Base-by-base conservation (phyloP, 2,888 invertebrate species). In the Margaritifera margaritifera region DNA sequence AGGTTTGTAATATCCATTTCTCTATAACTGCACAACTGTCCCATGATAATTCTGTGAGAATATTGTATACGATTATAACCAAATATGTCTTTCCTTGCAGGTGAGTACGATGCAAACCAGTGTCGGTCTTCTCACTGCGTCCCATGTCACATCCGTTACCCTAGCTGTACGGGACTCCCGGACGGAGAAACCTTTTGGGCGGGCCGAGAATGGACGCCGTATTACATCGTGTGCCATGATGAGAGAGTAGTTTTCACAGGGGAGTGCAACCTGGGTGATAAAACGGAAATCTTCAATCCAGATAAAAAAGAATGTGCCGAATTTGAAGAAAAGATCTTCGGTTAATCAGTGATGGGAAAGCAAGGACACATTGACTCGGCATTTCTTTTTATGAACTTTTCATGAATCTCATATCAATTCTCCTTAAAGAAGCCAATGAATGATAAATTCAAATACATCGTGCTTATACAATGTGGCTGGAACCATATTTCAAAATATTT, bases 61-160 rank as follows among this genome's bases (percentile, higher is more conserved):
- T 31, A 8, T 8, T 31, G 8, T 31, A 31, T 8, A 31, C 31
- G 8, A 6, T 31, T 31, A 31, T 31, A 1, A 31, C 31, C 31
- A 8, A 31, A 15, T 11, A 15, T n/a, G 42, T 42, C 42, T 42
- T 42, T 42, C 2, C 15, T 62, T 56, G 11, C 60, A 69, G 69
- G 69, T 61, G 69, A 69, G 27, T 69, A 69, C 52, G 56, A 56
- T 20, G 64, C 31, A 20, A 69, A 69, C 51, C 59, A 69, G 54
- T 69, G 69, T 54, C 19, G 52, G 19, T 64, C 64, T 18, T 56
- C 56, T 19, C 59, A 64, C 24, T 69, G 69, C 56, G 61, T 69
- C 2, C 69, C 69, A 18, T 69, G 69, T 56, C 52, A 61, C 24
- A 42, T 51, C 53, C 60, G 69, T 19, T 61, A 63, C 56, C 69